Evolutionary conservation across 2,113 vertebrate species (phyloP).

Genomic region (Egretta garzetta): DNA sequence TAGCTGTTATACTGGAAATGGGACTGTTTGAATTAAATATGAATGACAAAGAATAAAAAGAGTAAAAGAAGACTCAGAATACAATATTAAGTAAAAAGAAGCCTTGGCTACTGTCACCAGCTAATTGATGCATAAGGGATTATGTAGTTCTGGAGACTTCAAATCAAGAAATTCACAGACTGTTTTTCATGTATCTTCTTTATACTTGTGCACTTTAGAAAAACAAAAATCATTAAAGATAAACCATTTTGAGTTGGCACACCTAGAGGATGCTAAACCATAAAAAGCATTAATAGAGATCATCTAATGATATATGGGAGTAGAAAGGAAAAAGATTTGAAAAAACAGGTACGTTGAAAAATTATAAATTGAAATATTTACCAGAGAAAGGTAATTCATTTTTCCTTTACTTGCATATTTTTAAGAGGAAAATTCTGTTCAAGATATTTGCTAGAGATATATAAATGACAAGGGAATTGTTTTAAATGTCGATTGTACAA

Average conservation of each 20-base stretch:
- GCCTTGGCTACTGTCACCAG: not conserved
- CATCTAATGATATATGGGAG: conserved; percentile 13
- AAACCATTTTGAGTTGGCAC: conserved; percentile 42
- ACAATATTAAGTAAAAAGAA: not conserved
- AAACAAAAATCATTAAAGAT: conserved; percentile 20
- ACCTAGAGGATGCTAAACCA: conserved; percentile 49
- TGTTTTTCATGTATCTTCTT: not conserved
- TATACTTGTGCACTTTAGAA: conserved; percentile 26
- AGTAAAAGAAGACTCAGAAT: not conserved
- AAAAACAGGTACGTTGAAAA: not conserved
- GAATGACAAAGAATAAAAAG: not conserved
- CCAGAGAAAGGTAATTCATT: not conserved
- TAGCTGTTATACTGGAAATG: not conserved
- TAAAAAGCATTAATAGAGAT: not conserved
- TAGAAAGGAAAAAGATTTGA: conserved; percentile 39
- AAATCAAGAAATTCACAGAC: conserved; percentile 45
- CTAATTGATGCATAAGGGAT: conserved; percentile 51
- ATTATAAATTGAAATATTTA: conserved; percentile 42
- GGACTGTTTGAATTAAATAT: not conserved
- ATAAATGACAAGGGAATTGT: not conserved
- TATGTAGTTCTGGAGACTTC: conserved; percentile 29
- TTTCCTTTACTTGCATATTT: not conserved
- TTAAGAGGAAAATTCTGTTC: not conserved
- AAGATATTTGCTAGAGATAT: not conserved
- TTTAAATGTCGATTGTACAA: not conserved